Percentiles rank a stretch among this genome's conserved stretches.
Evolutionary conservation across 2,797 vertebrate species (phyloP).

Genomic region (Chelon labrosus): DNA sequence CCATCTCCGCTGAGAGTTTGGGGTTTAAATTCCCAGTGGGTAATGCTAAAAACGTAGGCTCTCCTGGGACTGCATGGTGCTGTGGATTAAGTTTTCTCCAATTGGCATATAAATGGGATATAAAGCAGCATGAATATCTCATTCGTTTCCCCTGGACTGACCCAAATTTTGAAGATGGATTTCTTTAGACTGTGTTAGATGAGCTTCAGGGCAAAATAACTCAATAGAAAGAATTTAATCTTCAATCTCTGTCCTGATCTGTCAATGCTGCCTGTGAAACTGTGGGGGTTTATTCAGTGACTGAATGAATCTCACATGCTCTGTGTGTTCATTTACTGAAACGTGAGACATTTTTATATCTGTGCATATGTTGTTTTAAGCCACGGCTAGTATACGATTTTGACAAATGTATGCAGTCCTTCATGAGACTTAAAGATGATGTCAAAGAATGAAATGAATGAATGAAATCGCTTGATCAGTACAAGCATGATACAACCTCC

Average conservation of each 20-base stretch:
- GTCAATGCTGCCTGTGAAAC: slow-evolving; percentile 15
- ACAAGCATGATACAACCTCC: slow-evolving; percentile 5
- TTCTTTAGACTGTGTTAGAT: slow-evolving; percentile 41
- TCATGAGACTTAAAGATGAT: background rate
- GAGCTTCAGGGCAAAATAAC: slow-evolving; percentile 50
- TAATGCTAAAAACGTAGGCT: slow-evolving; percentile 33
- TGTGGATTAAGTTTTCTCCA: slow-evolving; percentile 62
- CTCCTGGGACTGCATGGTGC: slow-evolving; percentile 48
- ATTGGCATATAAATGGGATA: slow-evolving; percentile 67
- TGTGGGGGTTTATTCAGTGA: slow-evolving; percentile 3
- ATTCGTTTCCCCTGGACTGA: slow-evolving; percentile 61
- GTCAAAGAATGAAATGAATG: background rate
- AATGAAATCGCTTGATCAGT: slow-evolving; percentile 4
- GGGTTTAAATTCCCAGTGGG: slow-evolving; percentile 53
- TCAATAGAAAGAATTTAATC: slow-evolving; percentile 45
- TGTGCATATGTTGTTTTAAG: no score
- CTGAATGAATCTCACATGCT: background rate
- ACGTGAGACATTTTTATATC: no score
- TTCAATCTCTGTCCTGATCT: slow-evolving; percentile 12
- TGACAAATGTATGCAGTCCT: background rate
- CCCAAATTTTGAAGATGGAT: slow-evolving; percentile 66
- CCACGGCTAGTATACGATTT: background rate
- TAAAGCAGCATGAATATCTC: slow-evolving; percentile 69
- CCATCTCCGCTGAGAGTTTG: slow-evolving; percentile 17
- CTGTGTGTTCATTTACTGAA: background rate